phyloP scores from a whole-genome alignment of 2,113 vertebrate genomes.

The Mystacornis crossleyi region DNA sequence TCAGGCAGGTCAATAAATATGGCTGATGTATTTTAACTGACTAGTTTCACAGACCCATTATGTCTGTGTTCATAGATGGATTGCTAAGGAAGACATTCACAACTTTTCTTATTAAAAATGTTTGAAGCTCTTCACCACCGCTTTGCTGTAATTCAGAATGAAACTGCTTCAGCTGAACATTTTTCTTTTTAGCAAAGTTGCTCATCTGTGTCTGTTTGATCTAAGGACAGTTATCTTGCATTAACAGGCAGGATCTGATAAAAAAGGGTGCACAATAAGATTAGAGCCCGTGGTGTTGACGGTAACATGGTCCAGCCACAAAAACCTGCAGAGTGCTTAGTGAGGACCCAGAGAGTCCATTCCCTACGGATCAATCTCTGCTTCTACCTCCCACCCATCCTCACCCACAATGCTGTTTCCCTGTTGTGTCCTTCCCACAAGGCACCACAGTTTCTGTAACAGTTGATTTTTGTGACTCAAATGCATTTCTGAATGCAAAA shows the following conservation, averaged over 20 bases:
- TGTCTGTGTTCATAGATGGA: background rate
- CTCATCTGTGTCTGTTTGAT: background rate
- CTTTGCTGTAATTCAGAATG: background rate
- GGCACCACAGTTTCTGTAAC: background rate
- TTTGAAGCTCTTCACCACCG: background rate
- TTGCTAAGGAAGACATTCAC: background rate
- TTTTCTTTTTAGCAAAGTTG: background rate
- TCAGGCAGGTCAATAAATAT: background rate
- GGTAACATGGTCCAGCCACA: background rate
- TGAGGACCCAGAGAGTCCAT: background rate
- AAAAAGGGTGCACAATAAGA: background rate
- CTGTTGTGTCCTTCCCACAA: background rate
- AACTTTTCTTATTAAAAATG: background rate
- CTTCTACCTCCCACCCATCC: background rate
- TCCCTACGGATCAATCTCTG: background rate
- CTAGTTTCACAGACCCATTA: background rate
- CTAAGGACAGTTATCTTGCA: background rate
- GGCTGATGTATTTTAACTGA: background rate
- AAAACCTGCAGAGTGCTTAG: background rate
- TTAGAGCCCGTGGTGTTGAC: background rate
- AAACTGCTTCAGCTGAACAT: background rate
- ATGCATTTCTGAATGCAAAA: background rate
- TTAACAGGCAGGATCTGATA: background rate
- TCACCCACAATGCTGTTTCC: background rate
- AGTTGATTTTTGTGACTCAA: background rate